Evolutionary conservation across 2,888 invertebrate species (phyloP).

Genomic region (Heliconius ethilla): DNA sequence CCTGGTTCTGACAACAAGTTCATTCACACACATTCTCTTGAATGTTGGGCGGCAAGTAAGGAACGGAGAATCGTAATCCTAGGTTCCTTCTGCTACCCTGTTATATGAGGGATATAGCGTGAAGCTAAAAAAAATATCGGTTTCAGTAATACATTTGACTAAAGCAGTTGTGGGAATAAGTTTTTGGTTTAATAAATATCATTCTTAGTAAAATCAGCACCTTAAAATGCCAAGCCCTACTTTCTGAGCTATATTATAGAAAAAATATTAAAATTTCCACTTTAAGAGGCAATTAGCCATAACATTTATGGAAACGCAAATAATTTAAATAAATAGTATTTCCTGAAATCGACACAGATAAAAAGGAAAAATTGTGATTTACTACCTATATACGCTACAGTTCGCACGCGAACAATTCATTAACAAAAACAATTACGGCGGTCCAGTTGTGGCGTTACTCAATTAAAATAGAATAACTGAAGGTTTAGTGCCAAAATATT

Average conservation of each 20-base stretch:
- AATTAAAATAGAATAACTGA: constrained; percentile 42
- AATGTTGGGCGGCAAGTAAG: background rate
- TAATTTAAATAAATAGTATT: constrained; percentile 23
- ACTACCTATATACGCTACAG: constrained; percentile 24
- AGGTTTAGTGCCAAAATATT: constrained; percentile 13
- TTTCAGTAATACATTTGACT: background rate
- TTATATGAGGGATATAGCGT: background rate
- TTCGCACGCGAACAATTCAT: constrained; percentile 42
- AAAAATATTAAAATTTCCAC: background rate
- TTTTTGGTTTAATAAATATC: too few relatives aligned
- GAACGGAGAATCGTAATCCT: background rate
- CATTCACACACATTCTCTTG: too few relatives aligned
- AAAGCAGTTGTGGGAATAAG: background rate
- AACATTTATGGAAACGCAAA: constrained; percentile 9
- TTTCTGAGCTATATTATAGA: background rate
- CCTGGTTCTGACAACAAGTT: too few relatives aligned
- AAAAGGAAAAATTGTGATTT: constrained; percentile 30
- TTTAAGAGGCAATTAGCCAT: constrained; percentile 20
- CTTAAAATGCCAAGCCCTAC: background rate
- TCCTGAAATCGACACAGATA: constrained; percentile 28
- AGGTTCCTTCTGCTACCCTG: background rate
- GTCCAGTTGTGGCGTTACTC: constrained; percentile 39
- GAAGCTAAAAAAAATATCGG: background rate
- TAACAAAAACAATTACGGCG: constrained; percentile 48
- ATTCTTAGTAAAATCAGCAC: background rate